phyloP scores from a whole-genome alignment of 1,140 invertebrate species.

The Ceratosolen fusciceps region DNA sequence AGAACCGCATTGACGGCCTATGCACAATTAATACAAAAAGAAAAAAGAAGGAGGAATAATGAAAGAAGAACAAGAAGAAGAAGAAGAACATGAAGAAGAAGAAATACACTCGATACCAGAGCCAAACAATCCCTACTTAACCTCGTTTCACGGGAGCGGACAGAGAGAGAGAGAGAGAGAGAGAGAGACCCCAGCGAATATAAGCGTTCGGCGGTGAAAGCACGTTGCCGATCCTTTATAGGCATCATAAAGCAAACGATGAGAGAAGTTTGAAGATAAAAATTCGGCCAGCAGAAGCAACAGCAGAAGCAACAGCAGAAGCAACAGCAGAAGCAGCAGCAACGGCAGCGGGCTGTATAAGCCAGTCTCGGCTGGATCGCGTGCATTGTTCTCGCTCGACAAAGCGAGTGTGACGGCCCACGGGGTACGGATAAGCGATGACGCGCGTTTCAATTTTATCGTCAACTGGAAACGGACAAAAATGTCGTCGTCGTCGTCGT shows the following conservation, averaged over 20 bases:
- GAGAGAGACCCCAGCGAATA: conserved; percentile 21
- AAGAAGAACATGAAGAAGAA: neutral
- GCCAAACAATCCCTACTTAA: conserved; percentile 38
- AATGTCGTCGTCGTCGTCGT: too few relatives aligned
- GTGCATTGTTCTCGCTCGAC: conserved; percentile 34
- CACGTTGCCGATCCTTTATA: conserved; percentile 34
- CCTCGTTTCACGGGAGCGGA: conserved; percentile 22
- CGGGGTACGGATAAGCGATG: conserved; percentile 28
- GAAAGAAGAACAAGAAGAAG: too few relatives aligned
- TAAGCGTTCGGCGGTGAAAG: conserved; percentile 35
- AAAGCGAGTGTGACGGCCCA: neutral
- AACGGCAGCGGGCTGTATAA: conserved; percentile 44
- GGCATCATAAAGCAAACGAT: conserved; percentile 39
- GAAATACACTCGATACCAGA: neutral
- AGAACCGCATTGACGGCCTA: neutral
- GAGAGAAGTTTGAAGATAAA: conserved; percentile 38
- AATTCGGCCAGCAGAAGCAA: conserved; percentile 46
- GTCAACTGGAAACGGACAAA: conserved; percentile 31
- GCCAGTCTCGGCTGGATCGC: neutral
- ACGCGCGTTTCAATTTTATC: conserved; percentile 41
- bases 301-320: too few relatives aligned
- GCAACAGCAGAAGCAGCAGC: too few relatives aligned
- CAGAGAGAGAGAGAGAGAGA: too few relatives aligned
- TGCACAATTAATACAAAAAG: conserved; percentile 7
- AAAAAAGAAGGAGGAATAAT: too few relatives aligned